Evolutionary conservation across 2,888 invertebrate genomes (phyloP), one percentile per base, ranked within the genome.

Genomic region (Dorcus parallelipipedus): DNA sequence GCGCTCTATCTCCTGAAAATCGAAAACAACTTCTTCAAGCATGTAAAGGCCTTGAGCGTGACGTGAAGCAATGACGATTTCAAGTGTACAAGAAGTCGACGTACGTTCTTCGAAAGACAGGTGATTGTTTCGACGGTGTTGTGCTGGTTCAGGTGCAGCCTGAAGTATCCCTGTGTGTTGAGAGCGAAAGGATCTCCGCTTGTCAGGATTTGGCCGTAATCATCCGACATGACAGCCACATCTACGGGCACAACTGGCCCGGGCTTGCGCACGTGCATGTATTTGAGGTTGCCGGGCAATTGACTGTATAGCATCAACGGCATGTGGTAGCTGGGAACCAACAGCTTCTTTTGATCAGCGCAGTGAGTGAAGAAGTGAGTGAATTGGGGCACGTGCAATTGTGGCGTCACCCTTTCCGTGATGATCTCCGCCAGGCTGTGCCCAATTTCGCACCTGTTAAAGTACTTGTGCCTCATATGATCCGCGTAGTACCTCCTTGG

Each of bases 381-480:
- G n/a, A 2, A 9, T 17, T 10, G 9, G 9, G 20, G 20, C 20
- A 17, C 1, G 45, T 45, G 4, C 9, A 17, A 45, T 17, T 52
- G 39, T 1, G 65, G 63, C 38, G 64, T 60, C 2, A 69, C 43
- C 52, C 62, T 64, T 8, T 59, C 49, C 33, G 64, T 56, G 10
- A 67, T 66, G 38, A 60, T 10, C 64, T 63, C 3, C 49, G 67
- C 69, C 67, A 88, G 84, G 75, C 82, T 81, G 54, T 81, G 79
- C 2, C 89, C 89, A 47, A 89, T 81, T 70, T 89, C 88, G 51
- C 83, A 78, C 0, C 84, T 80, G 69, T 81, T 82, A 69, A 81
- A 87, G 68, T 84, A 78, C n/a, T 76, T 72, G 62, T 88, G 88
- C 9, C 79, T 71, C 60, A 76, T 75, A 9, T 76, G 69, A 1